Base-by-base conservation (phyloP, 2,797 vertebrate species). In the Enteromius fasciolatus region DNA sequence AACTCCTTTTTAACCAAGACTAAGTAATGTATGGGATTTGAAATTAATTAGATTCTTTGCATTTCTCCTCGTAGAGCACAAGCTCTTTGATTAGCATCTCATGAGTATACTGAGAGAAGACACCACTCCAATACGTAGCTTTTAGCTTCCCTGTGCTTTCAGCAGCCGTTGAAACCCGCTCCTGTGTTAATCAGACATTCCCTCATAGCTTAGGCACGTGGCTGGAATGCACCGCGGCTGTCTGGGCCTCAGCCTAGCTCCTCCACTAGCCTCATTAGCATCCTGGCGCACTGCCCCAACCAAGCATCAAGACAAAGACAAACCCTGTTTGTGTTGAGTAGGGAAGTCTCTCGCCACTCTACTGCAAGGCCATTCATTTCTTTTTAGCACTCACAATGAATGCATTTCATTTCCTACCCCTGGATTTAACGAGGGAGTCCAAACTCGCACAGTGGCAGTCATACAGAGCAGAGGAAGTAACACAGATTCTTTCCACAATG, bases 241-340 rank as follows among this genome's bases (percentile, higher is more conserved):
- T 76, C 75, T 81, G 63, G 69, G 28, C 52, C 70, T 70, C 23
- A 75, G 78, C 46, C 69, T 79, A 80, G 81, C 67, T 78, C 28
- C 82, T 74, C 73, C 31, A 63, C 36, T 70, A 64, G 84, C 83
- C 86, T 92, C 91, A 94, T 95, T 94, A 94, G 93, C 93, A 94
- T 94, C 90, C 82, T 76, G 91, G 88, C 83, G 85, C 67, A 91
- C 92, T 90, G 88, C 91, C 89, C 80, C 90, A 90, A 87, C 88
- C 85, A 93, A 93, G 90, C 91, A 92, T 93, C 92, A 23, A 91
- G 91, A 90, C 80, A 77, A 90, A 92, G 93, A 93, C 92, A 90
- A 91, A 92, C 93, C 76, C 91, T 94, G 94, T 94, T 93, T 93
- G 93, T 93, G 90, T 92, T 89, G 90, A 87, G 89, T 90, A 86